phyloP scores from a whole-genome alignment of 2,888 invertebrate species.

The Epinotia ramella region DNA sequence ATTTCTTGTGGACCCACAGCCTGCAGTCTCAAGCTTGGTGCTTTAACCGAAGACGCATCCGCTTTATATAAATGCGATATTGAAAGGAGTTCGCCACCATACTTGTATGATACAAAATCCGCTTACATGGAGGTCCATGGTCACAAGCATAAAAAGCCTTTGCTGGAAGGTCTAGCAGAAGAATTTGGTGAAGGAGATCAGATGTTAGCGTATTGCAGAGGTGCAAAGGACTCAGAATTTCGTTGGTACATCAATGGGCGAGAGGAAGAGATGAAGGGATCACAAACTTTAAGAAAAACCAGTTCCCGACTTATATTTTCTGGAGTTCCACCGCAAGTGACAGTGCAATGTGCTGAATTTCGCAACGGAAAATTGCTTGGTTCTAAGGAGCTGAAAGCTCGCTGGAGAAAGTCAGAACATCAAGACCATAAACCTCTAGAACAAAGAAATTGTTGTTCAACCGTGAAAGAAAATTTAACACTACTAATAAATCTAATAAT shows the following conservation, averaged over 20 bases:
- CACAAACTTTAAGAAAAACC: constrained; percentile 59
- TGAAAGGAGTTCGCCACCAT: constrained; percentile 72
- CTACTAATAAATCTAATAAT: constrained; percentile 12
- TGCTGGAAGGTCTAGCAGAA: constrained; percentile 69
- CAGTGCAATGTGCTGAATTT: constrained; percentile 80
- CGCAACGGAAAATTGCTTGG: constrained; percentile 77
- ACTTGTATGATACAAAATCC: constrained; percentile 67
- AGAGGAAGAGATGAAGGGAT: constrained; percentile 65
- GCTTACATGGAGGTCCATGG: constrained; percentile 73
- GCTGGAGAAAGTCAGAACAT: constrained; percentile 60
- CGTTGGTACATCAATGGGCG: constrained; percentile 77
- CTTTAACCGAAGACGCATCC: constrained; percentile 71
- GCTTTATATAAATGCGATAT: constrained; percentile 78
- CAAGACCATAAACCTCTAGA: constrained; percentile 57
- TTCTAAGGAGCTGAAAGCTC: constrained; percentile 67
- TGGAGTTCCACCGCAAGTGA: constrained; percentile 79
- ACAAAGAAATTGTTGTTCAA: constrained; percentile 53
- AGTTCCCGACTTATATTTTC: constrained; percentile 67
- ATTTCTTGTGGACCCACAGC: constrained; percentile 71
- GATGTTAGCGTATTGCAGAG: constrained; percentile 73
- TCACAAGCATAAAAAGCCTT: constrained; percentile 65
- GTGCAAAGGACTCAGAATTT: constrained; percentile 66
- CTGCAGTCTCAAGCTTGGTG: constrained; percentile 69
- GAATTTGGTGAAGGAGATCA: constrained; percentile 71
- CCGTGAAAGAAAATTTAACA: constrained; percentile 35